Conservation (phyloP, 2,888 invertebrate species). For the Oxyteleia sp. region DNA sequence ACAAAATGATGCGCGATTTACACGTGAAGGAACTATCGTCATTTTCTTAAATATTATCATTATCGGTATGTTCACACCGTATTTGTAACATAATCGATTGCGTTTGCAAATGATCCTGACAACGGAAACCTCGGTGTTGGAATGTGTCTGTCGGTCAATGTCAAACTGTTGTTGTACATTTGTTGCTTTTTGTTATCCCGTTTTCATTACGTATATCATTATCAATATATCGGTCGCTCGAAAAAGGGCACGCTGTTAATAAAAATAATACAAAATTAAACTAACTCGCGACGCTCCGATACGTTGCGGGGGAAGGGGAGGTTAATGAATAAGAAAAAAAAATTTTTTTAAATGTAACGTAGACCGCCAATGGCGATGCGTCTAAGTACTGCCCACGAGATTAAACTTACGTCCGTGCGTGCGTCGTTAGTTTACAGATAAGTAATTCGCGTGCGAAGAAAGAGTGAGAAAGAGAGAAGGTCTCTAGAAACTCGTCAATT, state of each 20-base stretch:
- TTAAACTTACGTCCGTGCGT: constrained; percentile 73
- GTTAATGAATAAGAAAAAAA: not conserved
- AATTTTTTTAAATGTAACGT: constrained; percentile 10
- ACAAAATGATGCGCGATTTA: constrained; percentile 86
- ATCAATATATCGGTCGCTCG: constrained; percentile 8
- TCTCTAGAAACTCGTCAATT: constrained; percentile 86
- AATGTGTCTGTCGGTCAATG: constrained; percentile 85
- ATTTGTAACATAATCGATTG: constrained; percentile 80
- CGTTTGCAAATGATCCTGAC: constrained; percentile 77
- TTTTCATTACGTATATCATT: constrained; percentile 3
- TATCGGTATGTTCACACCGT: constrained; percentile 81
- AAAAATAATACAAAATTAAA: constrained; percentile 5
- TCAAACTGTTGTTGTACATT: constrained; percentile 67
- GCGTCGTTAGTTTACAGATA: constrained; percentile 75
- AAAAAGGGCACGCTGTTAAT: constrained; percentile 42
- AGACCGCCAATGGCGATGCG: constrained; percentile 47
- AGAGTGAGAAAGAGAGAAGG: constrained; percentile 81
- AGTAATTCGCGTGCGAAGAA: constrained; percentile 80
- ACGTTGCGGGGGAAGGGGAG: not conserved
- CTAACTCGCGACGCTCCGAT: not conserved
- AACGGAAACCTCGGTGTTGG: constrained; percentile 81
- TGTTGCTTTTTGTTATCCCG: constrained; percentile 52
- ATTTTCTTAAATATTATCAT: constrained; percentile 85
- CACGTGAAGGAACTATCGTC: constrained; percentile 86
- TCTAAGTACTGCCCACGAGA: constrained; percentile 68